Conservation (phyloP, 2,888 invertebrate genomes). For the Drosophila anomelani region DNA sequence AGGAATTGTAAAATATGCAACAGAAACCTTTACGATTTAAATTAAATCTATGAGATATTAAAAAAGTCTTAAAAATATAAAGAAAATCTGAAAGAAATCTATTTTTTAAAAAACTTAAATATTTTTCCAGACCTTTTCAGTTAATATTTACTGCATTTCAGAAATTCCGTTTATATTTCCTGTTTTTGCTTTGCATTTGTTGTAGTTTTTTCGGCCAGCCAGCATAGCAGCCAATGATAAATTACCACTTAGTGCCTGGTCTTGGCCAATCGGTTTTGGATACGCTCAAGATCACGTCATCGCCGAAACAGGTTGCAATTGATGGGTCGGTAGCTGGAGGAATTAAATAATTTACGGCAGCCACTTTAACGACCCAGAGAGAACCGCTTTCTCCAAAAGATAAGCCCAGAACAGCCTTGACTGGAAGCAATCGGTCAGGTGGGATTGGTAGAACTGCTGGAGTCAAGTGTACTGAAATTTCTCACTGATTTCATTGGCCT, state of each 20-base stretch:
- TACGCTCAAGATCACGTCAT: constrained; percentile 64
- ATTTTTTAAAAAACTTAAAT: not conserved
- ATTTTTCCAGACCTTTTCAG: constrained; percentile 18
- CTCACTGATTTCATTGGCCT: constrained; percentile 31
- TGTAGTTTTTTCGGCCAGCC: constrained; percentile 26
- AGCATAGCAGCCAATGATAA: constrained; percentile 64
- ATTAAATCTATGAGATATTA: not conserved
- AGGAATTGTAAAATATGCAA: not conserved
- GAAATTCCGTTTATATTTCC: constrained; percentile 67
- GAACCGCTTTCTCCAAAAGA: constrained; percentile 41
- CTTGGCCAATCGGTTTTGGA: constrained; percentile 40
- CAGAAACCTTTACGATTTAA: not conserved
- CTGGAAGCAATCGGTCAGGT: constrained; percentile 69
- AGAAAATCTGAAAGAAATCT: not conserved
- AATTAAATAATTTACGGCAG: constrained; percentile 23
- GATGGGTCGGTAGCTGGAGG: constrained; percentile 22
- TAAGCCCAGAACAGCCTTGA: constrained; percentile 61
- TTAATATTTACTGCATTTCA: not conserved
- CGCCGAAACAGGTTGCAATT: constrained; percentile 43
- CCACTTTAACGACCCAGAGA: not conserved
- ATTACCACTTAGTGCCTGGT: constrained; percentile 56
- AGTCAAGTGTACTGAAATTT: not conserved
- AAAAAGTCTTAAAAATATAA: not conserved
- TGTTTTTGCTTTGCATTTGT: constrained; percentile 36
- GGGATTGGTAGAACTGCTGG: not conserved